Conservation (phyloP, 2,888 invertebrate genomes). For the Catocala sponsa region DNA sequence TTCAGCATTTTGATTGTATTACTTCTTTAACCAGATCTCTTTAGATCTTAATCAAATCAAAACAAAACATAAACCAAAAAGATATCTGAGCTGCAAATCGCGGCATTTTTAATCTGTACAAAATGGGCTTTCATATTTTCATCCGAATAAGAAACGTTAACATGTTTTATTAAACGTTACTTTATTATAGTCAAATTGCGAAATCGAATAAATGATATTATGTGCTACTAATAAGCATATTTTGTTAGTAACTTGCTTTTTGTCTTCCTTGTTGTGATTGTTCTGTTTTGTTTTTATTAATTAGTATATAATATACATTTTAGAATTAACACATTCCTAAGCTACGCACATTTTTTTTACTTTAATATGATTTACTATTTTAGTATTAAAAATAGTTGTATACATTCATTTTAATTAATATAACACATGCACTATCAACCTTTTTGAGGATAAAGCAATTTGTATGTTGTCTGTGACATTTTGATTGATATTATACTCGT, state of each 20-base stretch:
- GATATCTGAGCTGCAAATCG: background rate
- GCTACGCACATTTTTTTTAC: slow-evolving; percentile 7
- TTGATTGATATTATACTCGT: too few relatives aligned
- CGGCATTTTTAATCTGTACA: background rate
- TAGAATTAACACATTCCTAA: slow-evolving; percentile 23
- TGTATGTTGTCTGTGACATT: too few relatives aligned
- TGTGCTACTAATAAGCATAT: background rate
- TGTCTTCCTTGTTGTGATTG: slow-evolving; percentile 49
- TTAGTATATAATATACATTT: slow-evolving; percentile 35
- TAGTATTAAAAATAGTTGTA: slow-evolving; percentile 8
- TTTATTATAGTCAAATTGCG: too few relatives aligned
- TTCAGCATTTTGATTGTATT: too few relatives aligned
- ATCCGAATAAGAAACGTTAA: too few relatives aligned
- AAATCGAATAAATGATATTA: background rate
- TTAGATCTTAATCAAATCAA: too few relatives aligned
- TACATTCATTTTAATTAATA: background rate
- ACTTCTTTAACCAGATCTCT: too few relatives aligned
- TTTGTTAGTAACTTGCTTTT: slow-evolving; percentile 22
- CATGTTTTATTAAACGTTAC: too few relatives aligned
- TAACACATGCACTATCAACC: background rate
- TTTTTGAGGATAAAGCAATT: too few relatives aligned
- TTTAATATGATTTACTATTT: background rate
- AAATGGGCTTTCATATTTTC: too few relatives aligned
- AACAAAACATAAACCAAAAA: background rate
- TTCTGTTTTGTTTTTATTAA: slow-evolving; percentile 44